These are phyloP conservation scores for Scrobipalpa atriplicella DNA, from an alignment of 2,888 invertebrate genomes.

Conservation along the genomic window DNA sequence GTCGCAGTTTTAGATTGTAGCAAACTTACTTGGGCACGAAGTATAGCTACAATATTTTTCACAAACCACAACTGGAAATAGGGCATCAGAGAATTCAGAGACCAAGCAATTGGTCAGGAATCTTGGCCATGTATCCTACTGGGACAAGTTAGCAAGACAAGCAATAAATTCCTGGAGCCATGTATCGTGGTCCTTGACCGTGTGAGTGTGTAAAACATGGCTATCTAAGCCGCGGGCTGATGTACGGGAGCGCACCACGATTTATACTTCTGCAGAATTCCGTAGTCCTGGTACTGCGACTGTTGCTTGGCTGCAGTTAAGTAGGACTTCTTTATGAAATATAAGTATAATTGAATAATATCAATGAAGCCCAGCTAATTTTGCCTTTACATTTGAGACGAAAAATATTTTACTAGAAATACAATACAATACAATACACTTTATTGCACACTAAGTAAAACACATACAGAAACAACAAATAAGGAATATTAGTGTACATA, in stretches of 20 bases:
- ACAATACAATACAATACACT: too few relatives aligned
- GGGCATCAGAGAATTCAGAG: conserved; percentile 3
- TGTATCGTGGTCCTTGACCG: conserved; percentile 9
- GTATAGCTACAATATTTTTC: background rate
- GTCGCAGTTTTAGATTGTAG: background rate
- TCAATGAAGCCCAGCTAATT: too few relatives aligned
- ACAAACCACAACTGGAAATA: background rate
- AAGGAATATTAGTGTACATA: too few relatives aligned
- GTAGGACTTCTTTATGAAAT: too few relatives aligned
- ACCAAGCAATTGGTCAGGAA: background rate
- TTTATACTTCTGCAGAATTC: conserved; percentile 14
- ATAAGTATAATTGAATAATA: too few relatives aligned
- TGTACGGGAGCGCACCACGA: background rate
- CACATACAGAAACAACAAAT: too few relatives aligned
- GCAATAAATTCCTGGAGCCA: background rate
- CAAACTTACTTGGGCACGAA: background rate
- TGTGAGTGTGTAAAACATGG: background rate
- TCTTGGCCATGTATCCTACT: background rate
- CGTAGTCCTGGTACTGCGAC: background rate
- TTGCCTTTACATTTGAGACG: too few relatives aligned
- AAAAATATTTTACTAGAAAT: too few relatives aligned
- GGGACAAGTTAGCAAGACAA: background rate
- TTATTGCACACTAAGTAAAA: too few relatives aligned
- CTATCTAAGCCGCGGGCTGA: background rate
- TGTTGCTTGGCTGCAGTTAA: too few relatives aligned